Percentiles rank a stretch among this genome's conserved stretches.
Conservation (phyloP, 2,113 vertebrate species). For the Pluvianellus socialis region DNA sequence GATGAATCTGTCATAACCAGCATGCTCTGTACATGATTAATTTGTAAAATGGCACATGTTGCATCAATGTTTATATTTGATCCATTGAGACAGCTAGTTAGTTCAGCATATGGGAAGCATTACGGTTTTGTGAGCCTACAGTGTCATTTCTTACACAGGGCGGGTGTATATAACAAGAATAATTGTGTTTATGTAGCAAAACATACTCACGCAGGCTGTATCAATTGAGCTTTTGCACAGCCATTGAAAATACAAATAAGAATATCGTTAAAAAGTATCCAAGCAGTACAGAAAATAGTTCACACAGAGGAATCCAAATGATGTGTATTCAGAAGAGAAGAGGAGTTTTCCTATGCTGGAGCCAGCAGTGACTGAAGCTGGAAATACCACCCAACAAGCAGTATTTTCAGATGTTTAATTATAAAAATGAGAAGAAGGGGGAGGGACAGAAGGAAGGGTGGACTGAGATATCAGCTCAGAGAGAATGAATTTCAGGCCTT, state of each 20-base stretch:
- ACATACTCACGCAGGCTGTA: slow-evolving; percentile 25
- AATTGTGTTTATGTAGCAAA: slow-evolving; percentile 54
- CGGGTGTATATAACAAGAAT: slow-evolving; percentile 41
- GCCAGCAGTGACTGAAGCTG: slow-evolving; percentile 55
- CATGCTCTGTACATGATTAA: slow-evolving; percentile 17
- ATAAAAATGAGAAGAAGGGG: neutral
- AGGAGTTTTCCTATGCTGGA: slow-evolving; percentile 49
- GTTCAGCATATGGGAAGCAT: slow-evolving; percentile 61
- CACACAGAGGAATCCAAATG: slow-evolving; percentile 16
- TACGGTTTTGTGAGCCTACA: slow-evolving; percentile 43
- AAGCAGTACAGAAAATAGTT: slow-evolving; percentile 18
- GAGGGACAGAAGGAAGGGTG: neutral
- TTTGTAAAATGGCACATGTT: slow-evolving; percentile 35
- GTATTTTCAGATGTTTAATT: slow-evolving; percentile 51
- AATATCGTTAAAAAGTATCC: slow-evolving; percentile 28
- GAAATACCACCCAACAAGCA: slow-evolving; percentile 59
- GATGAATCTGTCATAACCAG: slow-evolving; percentile 16
- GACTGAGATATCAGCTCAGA: neutral
- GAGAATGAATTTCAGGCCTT: neutral
- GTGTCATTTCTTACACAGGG: slow-evolving; percentile 44
- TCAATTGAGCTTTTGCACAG: slow-evolving; percentile 24
- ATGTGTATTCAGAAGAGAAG: slow-evolving; percentile 16
- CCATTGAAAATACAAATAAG: slow-evolving; percentile 51
- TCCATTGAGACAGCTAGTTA: slow-evolving; percentile 32
- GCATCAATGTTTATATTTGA: slow-evolving; percentile 51